A percentile compares a stretch with the other conserved stretches of the same genome.
Conservation (phyloP, 2,797 vertebrate species). For the Channa striata region DNA sequence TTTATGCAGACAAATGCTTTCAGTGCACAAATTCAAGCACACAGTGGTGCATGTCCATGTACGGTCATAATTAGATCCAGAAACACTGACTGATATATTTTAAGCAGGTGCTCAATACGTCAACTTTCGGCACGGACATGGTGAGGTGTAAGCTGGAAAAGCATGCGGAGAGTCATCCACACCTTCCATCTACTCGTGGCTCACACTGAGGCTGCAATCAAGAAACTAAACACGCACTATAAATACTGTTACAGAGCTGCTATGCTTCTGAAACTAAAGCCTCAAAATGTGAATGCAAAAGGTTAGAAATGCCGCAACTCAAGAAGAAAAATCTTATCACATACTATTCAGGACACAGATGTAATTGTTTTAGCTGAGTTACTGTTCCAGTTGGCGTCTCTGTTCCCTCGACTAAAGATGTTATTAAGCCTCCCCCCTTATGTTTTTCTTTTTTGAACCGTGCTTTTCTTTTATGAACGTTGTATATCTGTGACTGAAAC, state of each 20-base stretch:
- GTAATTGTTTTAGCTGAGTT: slow-evolving; percentile 67
- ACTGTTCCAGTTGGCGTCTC: slow-evolving; percentile 69
- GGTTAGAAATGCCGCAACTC: slow-evolving; percentile 47
- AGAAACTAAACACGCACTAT: slow-evolving; percentile 26
- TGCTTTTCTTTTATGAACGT: slow-evolving; percentile 68
- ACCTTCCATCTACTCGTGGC: slow-evolving; percentile 16
- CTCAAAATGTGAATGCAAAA: slow-evolving; percentile 39
- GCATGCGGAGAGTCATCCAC: slow-evolving; percentile 6
- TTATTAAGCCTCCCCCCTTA: slow-evolving; percentile 63
- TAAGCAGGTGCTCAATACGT: slow-evolving; percentile 43
- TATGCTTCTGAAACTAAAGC: slow-evolving; percentile 44
- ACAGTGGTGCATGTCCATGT: no score
- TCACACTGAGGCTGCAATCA: slow-evolving; percentile 13
- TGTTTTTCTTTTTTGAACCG: slow-evolving; percentile 68
- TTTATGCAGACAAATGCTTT: slow-evolving; percentile 59
- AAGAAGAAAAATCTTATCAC: slow-evolving; percentile 64
- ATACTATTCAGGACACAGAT: slow-evolving; percentile 70
- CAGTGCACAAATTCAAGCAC: slow-evolving; percentile 23
- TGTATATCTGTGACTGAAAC: slow-evolving; percentile 70
- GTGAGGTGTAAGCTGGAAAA: slow-evolving; percentile 13
- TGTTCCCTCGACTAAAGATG: slow-evolving; percentile 49
- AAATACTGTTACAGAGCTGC: slow-evolving; percentile 32
- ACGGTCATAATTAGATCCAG: neutral
- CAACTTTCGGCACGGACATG: slow-evolving; percentile 18
- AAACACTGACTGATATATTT: slow-evolving; percentile 7